phyloP scores from a whole-genome alignment of 2,113 vertebrate genomes.

The Erpornis zantholeuca region DNA sequence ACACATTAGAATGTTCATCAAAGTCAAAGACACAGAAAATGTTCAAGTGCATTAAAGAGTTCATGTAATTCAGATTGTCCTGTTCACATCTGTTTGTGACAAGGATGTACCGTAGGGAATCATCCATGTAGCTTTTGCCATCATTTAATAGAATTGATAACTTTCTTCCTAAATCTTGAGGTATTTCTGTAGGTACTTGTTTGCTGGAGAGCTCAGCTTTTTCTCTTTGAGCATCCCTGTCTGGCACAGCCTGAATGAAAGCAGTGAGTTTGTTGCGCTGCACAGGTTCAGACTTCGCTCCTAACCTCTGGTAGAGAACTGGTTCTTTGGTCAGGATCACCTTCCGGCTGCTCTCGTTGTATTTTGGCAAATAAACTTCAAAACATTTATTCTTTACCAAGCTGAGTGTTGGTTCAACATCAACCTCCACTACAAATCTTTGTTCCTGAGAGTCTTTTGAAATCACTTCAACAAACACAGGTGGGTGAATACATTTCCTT shows the following conservation, averaged over 20 bases:
- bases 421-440: conserved; percentile 79
- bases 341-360: conserved; percentile 68
- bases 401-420: conserved; percentile 72
- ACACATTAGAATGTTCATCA: conserved; percentile 76
- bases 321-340: conserved; percentile 61
- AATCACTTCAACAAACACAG: conserved; percentile 78
- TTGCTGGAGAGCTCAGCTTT: conserved; percentile 62
- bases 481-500: conserved; percentile 75
- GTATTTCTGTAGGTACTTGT: background rate
- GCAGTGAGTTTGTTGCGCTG: background rate
- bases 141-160: conserved; percentile 71
- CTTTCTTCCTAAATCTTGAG: conserved; percentile 75
- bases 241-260: conserved; percentile 58
- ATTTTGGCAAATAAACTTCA: conserved; percentile 76
- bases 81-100: conserved; percentile 76
- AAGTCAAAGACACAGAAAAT: conserved; percentile 85
- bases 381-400: conserved; percentile 67
- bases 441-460: conserved; percentile 60
- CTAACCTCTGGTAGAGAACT: conserved; percentile 64
- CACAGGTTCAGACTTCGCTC: conserved; percentile 77
- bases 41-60: conserved; percentile 78
- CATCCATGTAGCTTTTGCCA: conserved; percentile 78
- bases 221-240: conserved; percentile 73
- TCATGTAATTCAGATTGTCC: conserved; percentile 64
- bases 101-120: conserved; percentile 78